Evolutionary conservation across 2,797 vertebrate species (phyloP), one percentile per base, ranked within the genome.

Genomic region (Halcyon chelicuti): DNA sequence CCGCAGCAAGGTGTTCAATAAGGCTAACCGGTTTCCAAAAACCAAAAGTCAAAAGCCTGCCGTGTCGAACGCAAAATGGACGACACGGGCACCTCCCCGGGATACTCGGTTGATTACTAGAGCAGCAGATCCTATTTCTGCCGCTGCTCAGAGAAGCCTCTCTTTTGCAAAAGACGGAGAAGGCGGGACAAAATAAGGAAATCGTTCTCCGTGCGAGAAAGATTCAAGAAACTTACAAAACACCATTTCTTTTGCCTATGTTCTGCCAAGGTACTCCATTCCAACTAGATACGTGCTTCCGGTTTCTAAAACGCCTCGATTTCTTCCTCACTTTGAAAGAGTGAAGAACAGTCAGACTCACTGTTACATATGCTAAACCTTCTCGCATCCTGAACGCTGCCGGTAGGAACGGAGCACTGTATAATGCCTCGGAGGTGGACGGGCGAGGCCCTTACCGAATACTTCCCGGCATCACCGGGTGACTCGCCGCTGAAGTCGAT

Each of bases 111-210:
- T 4, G 31, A 33, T 31, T 25, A 0, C 17, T 6, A 1, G 15
- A 33, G 52, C 1, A 2, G 20, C 31, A 5, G 26, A 1, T 1
- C 7, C 54, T 33, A 5, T 37, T 73, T 57, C 49, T n/a, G 33
- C 31, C 19, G 31, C 44, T 5, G 15, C 21, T 25, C 18, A 31
- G 17, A n/a, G 4, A 18, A 66, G 23, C 4, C 0, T 8, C 14
- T 60, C 52, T 60, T 47, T 40, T 31, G 52, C 52, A 52, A n/a
- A 93, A 65, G 22, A 7, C 1, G 0, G 33, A 42, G 21, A 23
- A 57, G 26, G 25, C 2, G 8, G 37, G 12, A 52, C 9, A 9
- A 35, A 39, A 10, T 33, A 21, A 46, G 63, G 58, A n/a, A 75
- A 49, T 58, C 7, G 6, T 12, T 65, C 46, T 26, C 16, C 3